phyloP scores from a whole-genome alignment of 1,140 invertebrate species.

The Hylyphantes graminicola region DNA sequence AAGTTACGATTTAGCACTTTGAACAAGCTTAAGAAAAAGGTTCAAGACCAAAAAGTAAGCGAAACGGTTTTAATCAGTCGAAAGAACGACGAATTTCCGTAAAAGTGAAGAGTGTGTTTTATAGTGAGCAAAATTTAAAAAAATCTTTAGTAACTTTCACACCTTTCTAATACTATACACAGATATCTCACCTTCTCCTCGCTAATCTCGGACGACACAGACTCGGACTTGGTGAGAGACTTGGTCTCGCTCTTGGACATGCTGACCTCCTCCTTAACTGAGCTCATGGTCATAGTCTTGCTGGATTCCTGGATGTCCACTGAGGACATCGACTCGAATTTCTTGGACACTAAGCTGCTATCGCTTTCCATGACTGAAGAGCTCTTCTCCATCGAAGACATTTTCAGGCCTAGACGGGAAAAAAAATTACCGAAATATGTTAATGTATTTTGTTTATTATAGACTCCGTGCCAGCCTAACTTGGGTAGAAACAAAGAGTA shows the following conservation, averaged over 20 bases:
- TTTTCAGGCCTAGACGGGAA: slow-evolving; percentile 14
- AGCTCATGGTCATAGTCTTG: slow-evolving; percentile 20
- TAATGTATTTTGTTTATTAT: too few relatives aligned
- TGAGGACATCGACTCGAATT: slow-evolving; percentile 32
- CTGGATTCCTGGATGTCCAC: slow-evolving; percentile 48
- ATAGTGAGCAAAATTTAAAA: too few relatives aligned
- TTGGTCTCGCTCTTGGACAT: slow-evolving; percentile 20
- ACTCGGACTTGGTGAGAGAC: slow-evolving; percentile 31
- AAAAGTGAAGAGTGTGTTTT: too few relatives aligned
- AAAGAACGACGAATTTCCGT: too few relatives aligned
- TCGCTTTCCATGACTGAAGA: slow-evolving; percentile 48
- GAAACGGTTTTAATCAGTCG: too few relatives aligned
- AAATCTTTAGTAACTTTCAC: background rate
- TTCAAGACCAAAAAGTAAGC: too few relatives aligned
- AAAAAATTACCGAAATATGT: background rate
- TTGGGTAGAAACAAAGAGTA: too few relatives aligned
- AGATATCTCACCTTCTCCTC: slow-evolving; percentile 48
- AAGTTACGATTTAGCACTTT: too few relatives aligned
- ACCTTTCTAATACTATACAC: background rate
- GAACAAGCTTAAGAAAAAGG: too few relatives aligned
- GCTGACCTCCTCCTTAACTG: slow-evolving; percentile 31
- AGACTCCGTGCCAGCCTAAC: too few relatives aligned
- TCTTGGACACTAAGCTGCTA: slow-evolving; percentile 27
- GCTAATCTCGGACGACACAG: slow-evolving; percentile 44
- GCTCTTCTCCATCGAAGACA: slow-evolving; percentile 49